A percentile compares a stretch with the other conserved stretches of the same genome.
These are phyloP conservation scores for Bucorvus abyssinicus DNA, from an alignment of 2,797 vertebrate genomes.

Conservation along the genomic window DNA sequence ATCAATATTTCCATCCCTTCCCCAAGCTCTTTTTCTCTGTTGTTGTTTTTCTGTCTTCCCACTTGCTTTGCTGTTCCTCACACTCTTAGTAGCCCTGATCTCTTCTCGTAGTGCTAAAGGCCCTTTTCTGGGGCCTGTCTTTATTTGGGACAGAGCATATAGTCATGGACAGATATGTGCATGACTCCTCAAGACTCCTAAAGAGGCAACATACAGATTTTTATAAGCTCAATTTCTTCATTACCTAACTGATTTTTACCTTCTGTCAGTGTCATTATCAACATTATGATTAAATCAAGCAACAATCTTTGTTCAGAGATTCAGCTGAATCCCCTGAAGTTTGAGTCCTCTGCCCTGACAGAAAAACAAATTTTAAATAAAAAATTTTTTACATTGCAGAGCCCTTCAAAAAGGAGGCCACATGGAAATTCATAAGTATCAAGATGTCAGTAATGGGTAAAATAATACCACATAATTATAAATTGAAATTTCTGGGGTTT, in stretches of 20 bases:
- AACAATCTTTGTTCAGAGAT: neutral
- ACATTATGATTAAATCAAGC: neutral
- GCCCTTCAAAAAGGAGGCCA: neutral
- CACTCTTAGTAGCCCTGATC: neutral
- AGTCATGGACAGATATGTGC: neutral
- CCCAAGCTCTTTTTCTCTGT: neutral
- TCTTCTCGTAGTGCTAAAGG: neutral
- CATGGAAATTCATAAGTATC: neutral
- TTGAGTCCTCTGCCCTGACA: neutral
- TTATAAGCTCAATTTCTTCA: neutral
- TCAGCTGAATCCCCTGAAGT: neutral
- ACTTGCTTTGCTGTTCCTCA: neutral
- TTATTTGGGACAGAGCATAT: neutral
- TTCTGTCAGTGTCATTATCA: neutral
- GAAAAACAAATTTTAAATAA: neutral
- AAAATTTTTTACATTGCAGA: neutral
- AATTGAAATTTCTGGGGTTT: neutral
- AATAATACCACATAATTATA: neutral
- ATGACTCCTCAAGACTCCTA: neutral
- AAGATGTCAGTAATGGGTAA: neutral
- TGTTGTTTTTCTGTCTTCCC: neutral
- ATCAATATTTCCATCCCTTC: neutral
- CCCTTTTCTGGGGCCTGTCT: neutral
- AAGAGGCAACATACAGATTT: neutral
- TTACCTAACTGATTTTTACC: neutral